Evolutionary conservation across 2,797 vertebrate species (phyloP), one percentile per base, ranked within the genome.

Genomic region (Gephyroberyx darwinii): DNA sequence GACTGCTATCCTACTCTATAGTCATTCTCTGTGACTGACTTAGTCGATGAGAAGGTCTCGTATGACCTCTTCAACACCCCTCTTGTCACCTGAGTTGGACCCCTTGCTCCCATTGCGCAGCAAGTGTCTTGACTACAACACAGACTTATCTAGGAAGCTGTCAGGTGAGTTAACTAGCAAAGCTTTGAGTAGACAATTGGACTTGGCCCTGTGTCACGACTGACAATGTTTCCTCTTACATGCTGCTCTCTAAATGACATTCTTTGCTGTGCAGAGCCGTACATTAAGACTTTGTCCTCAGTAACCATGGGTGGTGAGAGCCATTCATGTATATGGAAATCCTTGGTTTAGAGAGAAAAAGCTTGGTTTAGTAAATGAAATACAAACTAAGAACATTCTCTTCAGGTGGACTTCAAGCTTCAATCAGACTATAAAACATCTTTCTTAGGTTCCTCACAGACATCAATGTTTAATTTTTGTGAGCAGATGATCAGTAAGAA

Each of bases 121-220:
- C 83, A 87, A 91, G 88, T 81, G 88, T 89, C 90, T 90, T 59
- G 66, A 86, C 83, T 84, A 88, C 84, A 86, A 89, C 85, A 86
- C 87, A 78, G 88, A 90, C 85, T 92, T 93, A 93, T 94, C 93
- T 89, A 12, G 73, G 77, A 83, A 89, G 78, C 91, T 92, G 92
- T 92, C 91, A 93, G 91, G 89, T 90, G 88, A 91, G 83, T 85
- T 85, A 92, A 91, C 86, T 85, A 85, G 87, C 82, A 83, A 84
- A 86, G 91, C 88, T 87, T 82, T 88, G 80, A 79, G 70, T 73
- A 77, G 90, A 91, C 89, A 90, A 86, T 89, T 88, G 90, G 88
- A 94, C 66, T 82, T 90, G 87, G 85, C 91, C 90, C 64, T 31
- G 71, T 91, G 92, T 92, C 92, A 90, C 69, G 4, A 75, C 77